phyloP scores from a whole-genome alignment of 2,113 vertebrate genomes.

The Stercorarius parasiticus region DNA sequence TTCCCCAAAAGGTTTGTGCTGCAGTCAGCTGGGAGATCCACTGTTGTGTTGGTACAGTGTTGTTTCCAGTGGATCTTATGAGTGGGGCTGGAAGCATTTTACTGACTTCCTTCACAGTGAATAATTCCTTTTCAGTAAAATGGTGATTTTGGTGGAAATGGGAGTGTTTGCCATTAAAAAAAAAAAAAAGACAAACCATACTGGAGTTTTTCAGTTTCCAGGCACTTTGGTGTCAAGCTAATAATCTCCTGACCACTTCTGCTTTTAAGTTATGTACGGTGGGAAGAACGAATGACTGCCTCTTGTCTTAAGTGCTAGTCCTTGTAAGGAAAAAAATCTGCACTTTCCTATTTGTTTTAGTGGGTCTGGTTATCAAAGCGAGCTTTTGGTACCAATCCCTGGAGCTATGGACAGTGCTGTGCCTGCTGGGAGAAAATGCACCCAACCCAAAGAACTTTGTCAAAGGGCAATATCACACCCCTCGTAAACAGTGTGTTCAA shows the following conservation, averaged over 20 bases:
- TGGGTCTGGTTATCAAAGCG: rapidly evolving
- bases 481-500: not conserved
- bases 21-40: not conserved
- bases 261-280: not conserved
- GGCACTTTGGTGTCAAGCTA: not conserved
- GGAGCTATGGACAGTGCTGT: not conserved
- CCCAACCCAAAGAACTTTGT: not conserved
- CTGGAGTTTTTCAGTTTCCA: not conserved
- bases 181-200: not conserved
- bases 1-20: not conserved
- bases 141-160: not conserved
- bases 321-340: not conserved
- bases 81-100: not conserved
- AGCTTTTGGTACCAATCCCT: not conserved
- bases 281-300: not conserved
- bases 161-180: not conserved
- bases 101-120: not conserved
- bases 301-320: not conserved
- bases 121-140: not conserved
- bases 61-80: not conserved
- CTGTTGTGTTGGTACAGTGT: not conserved
- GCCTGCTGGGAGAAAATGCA: not conserved
- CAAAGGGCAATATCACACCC: not conserved
- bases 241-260: not conserved
- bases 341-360: not conserved